Conservation (phyloP, 2,113 vertebrate species). For the Puma concolor region DNA sequence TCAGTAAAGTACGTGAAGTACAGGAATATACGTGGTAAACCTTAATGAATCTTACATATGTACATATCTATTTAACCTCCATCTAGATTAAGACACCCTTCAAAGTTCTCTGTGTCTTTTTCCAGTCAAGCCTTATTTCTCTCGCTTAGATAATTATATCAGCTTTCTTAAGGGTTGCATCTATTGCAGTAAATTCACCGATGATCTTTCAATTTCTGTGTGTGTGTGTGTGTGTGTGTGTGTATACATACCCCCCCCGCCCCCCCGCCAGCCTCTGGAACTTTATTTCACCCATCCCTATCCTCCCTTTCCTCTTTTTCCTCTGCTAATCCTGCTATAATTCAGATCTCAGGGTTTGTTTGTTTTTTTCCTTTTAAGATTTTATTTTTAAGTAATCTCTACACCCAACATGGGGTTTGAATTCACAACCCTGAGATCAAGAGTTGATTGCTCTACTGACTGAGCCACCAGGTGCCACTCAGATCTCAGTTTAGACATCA, state of each 20-base stretch:
- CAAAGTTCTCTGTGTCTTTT: background rate
- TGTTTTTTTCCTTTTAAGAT: too few relatives aligned
- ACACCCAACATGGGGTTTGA: too few relatives aligned
- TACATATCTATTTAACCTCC: background rate
- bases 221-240: background rate
- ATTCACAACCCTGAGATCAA: too few relatives aligned
- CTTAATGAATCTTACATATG: background rate
- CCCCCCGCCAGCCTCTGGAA: background rate
- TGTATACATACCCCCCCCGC: background rate
- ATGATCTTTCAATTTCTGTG: background rate
- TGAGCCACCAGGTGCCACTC: background rate
- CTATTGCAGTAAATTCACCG: background rate
- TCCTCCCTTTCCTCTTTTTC: background rate
- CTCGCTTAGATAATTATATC: background rate
- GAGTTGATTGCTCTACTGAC: too few relatives aligned
- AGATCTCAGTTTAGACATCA: background rate
- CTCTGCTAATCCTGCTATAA: background rate
- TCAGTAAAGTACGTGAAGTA: background rate
- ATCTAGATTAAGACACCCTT: background rate
- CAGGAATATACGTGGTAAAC: background rate
- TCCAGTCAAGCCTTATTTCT: background rate
- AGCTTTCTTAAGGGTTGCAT: background rate
- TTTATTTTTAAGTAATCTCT: too few relatives aligned
- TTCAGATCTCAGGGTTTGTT: background rate
- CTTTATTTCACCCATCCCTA: background rate